A percentile compares a stretch with the other conserved stretches of the same genome.
Evolutionary conservation across 2,113 vertebrate genomes (phyloP).

Genomic region (Nothobranchius kuhntae): DNA sequence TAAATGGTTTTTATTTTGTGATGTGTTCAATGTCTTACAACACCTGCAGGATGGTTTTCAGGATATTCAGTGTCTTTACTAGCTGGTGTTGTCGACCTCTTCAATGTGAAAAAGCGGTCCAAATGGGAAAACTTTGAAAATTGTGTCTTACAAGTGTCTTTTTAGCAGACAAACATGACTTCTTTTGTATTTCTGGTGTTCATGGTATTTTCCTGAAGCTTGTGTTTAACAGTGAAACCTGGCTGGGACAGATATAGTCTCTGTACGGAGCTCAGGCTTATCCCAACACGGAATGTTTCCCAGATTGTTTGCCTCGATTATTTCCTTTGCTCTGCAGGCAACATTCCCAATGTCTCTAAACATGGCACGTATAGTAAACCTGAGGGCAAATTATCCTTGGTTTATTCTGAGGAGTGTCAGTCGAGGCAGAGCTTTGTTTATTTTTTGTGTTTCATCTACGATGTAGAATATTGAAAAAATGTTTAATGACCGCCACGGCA

Average conservation of each 20-base stretch:
- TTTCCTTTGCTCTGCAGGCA: not conserved
- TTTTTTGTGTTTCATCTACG: not conserved
- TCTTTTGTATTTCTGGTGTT: no score
- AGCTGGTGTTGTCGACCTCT: no score
- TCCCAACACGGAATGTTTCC: slow-evolving; percentile 5
- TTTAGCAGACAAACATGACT: slow-evolving; percentile 14
- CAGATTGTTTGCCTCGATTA: not conserved
- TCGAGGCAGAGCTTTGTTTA: not conserved
- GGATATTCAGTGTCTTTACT: no score
- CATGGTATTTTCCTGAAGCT: not conserved
- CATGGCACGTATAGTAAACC: slow-evolving; percentile 2
- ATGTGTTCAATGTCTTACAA: no score
- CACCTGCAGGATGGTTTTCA: no score
- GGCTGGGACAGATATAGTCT: slow-evolving; percentile 18
- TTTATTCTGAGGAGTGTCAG: not conserved
- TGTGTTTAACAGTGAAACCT: slow-evolving; percentile 1
- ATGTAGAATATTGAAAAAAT: no score
- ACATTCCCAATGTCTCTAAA: not conserved
- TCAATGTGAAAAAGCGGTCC: no score
- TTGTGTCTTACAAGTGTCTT: no score
- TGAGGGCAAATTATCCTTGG: not conserved
- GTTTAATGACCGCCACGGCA: not conserved
- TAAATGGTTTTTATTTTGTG: no score
- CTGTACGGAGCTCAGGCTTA: slow-evolving; percentile 20
- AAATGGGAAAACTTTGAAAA: no score